A percentile compares a stretch with the other conserved stretches of the same genome.
These are phyloP conservation scores for Acromyrmex charruanus DNA, from an alignment of 1,140 invertebrate species.

Conservation along the genomic window DNA sequence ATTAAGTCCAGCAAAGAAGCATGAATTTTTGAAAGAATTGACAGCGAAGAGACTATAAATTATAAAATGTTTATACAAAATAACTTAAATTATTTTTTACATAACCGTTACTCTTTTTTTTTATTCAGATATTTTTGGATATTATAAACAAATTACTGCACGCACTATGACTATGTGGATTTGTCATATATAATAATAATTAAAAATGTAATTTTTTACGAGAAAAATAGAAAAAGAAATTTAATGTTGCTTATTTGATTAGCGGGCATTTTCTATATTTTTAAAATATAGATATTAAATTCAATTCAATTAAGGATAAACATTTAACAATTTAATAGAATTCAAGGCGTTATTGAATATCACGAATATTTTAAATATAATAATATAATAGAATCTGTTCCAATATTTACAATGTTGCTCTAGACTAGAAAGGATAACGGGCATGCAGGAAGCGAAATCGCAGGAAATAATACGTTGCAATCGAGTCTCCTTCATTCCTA, in stretches of 20 bases:
- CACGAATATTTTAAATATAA: neutral
- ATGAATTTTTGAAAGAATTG: neutral
- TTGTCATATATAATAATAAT: neutral
- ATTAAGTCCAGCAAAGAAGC: neutral
- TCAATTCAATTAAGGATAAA: neutral
- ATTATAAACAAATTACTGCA: neutral
- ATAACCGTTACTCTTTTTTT: too few relatives aligned
- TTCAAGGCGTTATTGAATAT: neutral
- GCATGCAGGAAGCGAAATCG: constrained; percentile 24
- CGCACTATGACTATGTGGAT: neutral
- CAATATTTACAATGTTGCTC: neutral
- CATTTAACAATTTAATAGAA: neutral
- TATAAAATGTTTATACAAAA: neutral
- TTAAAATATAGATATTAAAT: neutral
- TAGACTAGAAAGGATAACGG: neutral
- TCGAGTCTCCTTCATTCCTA: constrained; percentile 1
- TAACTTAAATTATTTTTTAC: too few relatives aligned
- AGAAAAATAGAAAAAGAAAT: neutral
- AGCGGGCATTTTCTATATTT: neutral
- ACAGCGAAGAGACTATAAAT: neutral
- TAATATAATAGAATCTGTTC: constrained; percentile 3
- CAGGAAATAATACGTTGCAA: constrained; percentile 41
- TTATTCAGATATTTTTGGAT: too few relatives aligned
- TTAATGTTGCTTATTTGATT: neutral
- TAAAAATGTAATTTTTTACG: neutral